Conservation (phyloP, 2,797 vertebrate genomes). For the Coregonus ussuriensis region DNA sequence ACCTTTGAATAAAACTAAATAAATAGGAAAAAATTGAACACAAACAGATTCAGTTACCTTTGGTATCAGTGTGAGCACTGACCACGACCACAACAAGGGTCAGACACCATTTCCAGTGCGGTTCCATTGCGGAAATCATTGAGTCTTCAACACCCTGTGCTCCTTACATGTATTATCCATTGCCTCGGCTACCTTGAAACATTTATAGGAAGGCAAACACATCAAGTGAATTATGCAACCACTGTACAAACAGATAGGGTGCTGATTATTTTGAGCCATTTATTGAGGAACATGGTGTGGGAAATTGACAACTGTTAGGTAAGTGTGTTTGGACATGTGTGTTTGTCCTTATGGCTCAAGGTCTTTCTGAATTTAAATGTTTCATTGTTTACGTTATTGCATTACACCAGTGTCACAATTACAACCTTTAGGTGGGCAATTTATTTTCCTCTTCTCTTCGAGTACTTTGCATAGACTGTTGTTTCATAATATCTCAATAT, state of each 20-base stretch:
- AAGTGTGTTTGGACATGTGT: background rate
- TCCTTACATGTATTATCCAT: slow-evolving; percentile 13
- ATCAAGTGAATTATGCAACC: slow-evolving; percentile 43
- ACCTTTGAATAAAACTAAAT: background rate
- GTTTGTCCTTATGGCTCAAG: slow-evolving; percentile 15
- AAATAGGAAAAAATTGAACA: background rate
- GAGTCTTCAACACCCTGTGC: slow-evolving; percentile 17
- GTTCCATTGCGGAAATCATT: slow-evolving; percentile 34
- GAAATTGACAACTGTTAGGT: slow-evolving; percentile 53
- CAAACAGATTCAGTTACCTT: slow-evolving; percentile 48
- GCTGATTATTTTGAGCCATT: background rate
- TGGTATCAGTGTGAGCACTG: slow-evolving; percentile 27
- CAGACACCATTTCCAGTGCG: slow-evolving; percentile 33
- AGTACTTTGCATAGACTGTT: background rate
- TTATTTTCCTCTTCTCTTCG: background rate
- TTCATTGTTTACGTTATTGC: background rate
- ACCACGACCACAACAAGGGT: slow-evolving; percentile 46
- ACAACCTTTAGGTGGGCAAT: slow-evolving; percentile 7
- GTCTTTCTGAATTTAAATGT: background rate
- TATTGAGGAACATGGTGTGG: slow-evolving; percentile 46
- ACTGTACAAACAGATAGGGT: slow-evolving; percentile 32
- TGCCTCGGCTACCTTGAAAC: background rate
- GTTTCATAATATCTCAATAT: background rate
- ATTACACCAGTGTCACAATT: slow-evolving; percentile 33
- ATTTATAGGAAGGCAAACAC: slow-evolving; percentile 43